A percentile compares a stretch with the other conserved stretches of the same genome.
These are phyloP conservation scores for Cyanocitta stelleri DNA, from an alignment of 2,113 vertebrate species.

Conservation along the genomic window DNA sequence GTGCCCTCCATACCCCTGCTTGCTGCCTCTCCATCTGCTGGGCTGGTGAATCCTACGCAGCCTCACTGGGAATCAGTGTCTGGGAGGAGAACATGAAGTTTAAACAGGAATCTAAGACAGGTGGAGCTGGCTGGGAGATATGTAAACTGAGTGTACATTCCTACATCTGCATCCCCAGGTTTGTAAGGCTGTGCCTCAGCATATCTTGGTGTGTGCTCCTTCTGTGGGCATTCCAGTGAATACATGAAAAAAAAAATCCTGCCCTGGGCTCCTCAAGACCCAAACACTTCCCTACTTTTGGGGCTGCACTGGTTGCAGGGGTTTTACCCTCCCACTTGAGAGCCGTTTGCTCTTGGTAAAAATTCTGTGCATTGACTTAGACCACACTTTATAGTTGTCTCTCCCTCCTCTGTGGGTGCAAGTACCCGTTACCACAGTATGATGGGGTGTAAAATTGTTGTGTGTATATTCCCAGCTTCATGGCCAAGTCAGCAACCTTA, in stretches of 20 bases:
- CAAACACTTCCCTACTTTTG: neutral
- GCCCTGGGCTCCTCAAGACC: neutral
- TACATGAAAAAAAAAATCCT: neutral
- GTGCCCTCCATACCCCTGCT: too few relatives aligned
- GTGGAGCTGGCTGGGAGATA: neutral
- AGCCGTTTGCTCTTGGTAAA: neutral
- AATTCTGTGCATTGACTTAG: neutral
- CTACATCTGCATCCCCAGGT: neutral
- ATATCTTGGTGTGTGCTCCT: neutral
- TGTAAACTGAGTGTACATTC: accelerated
- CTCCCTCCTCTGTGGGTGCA: neutral
- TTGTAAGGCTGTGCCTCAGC: neutral
- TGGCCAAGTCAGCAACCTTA: conserved; percentile 58
- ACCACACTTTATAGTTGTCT: neutral
- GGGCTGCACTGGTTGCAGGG: neutral
- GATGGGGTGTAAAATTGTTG: neutral
- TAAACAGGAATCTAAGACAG: neutral
- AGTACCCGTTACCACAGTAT: neutral
- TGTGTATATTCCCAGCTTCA: conserved; percentile 16
- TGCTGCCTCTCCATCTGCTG: neutral
- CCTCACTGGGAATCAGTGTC: neutral
- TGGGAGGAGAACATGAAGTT: neutral
- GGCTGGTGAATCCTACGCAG: neutral
- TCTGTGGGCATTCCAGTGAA: neutral
- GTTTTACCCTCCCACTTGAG: neutral